Evolutionary conservation across 1,140 invertebrate species (phyloP), one percentile per base, ranked within the genome.

Genomic region (Reticulitermes speratus): DNA sequence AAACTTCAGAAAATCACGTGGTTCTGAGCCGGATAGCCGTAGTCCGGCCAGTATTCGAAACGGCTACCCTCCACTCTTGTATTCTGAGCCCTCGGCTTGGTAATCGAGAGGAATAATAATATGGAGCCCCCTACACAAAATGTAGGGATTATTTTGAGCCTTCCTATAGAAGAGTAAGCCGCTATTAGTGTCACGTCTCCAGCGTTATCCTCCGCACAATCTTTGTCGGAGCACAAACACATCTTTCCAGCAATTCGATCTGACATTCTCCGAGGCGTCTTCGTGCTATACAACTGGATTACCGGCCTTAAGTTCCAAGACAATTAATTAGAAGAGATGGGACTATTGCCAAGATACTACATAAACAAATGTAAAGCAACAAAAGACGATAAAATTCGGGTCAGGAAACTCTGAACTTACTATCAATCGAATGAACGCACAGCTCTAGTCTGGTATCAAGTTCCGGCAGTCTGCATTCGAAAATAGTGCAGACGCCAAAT

Each of bases 181-280:
- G n/a, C 65, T 75, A 30, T 75, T 75, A 75, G n/a, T 75, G 65
- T 75, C 65, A 75, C 65, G 65, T 75, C 65, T 75, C 65, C 25
- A 12, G 65, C 65, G 25, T 75, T 75, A 75, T 75, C 65, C 65
- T 75, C 9, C 65, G n/a, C 65, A 75, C 65, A 75, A 75, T 75
- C 65, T 75, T 30, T 30, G 65, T 75, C 65, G n/a, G 65, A 30
- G 65, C 65, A n/a, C 65, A 75, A 75, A 75, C 65, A 75, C 65
- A 75, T 75, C 65, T 75, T 55, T 75, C 65, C 65, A 75, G 65
- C 65, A 75, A 75, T 75, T 75, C 65, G 25, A 75, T n/a, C 25
- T 75, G 65, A 75, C 65, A 30, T 75, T 14, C 65, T 30, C 65
- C 19, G 52, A 16, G 19, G 52, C 52, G 52, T 16, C 52, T 55